A percentile compares a stretch with the other conserved stretches of the same genome.
These are phyloP conservation scores for Microdon myrmicae DNA, from an alignment of 2,888 invertebrate genomes.

Conservation along the genomic window DNA sequence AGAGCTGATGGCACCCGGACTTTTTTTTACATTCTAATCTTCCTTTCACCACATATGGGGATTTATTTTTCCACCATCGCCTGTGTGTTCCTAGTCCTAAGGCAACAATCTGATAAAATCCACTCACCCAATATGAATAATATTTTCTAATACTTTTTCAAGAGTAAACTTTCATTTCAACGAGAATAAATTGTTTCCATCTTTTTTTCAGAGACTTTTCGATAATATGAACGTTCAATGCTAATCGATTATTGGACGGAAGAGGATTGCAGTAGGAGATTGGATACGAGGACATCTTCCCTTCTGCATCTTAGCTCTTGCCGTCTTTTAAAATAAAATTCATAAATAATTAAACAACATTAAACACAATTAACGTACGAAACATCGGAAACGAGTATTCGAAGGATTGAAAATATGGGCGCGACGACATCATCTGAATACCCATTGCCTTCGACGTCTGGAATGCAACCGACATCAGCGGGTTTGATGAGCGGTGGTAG, in stretches of 20 bases:
- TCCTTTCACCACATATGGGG: too few relatives aligned
- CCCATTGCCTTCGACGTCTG: slow-evolving; percentile 58
- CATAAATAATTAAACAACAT: slow-evolving; percentile 11
- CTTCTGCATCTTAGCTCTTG: slow-evolving; percentile 47
- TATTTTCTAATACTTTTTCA: too few relatives aligned
- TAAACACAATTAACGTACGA: too few relatives aligned
- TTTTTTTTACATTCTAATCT: too few relatives aligned
- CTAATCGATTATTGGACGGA: slow-evolving; percentile 49
- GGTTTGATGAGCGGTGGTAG: slow-evolving; percentile 54
- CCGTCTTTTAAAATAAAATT: slow-evolving; percentile 24
- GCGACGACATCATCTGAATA: slow-evolving; percentile 65
- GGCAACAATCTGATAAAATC: too few relatives aligned
- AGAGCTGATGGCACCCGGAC: too few relatives aligned
- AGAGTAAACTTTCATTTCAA: too few relatives aligned
- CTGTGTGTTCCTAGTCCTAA: too few relatives aligned
- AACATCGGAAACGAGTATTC: too few relatives aligned
- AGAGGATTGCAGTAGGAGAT: slow-evolving; percentile 41
- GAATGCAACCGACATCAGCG: slow-evolving; percentile 51
- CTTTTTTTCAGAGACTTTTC: slow-evolving; percentile 23
- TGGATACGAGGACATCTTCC: slow-evolving; percentile 30
- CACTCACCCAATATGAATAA: too few relatives aligned
- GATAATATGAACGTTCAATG: slow-evolving; percentile 37
- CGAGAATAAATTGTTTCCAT: not conserved
- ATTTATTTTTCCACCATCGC: too few relatives aligned
- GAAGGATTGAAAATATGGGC: too few relatives aligned